These are phyloP conservation scores for Leptinotarsa defecta DNA, from an alignment of 1,140 invertebrate genomes.

Conservation along the genomic window DNA sequence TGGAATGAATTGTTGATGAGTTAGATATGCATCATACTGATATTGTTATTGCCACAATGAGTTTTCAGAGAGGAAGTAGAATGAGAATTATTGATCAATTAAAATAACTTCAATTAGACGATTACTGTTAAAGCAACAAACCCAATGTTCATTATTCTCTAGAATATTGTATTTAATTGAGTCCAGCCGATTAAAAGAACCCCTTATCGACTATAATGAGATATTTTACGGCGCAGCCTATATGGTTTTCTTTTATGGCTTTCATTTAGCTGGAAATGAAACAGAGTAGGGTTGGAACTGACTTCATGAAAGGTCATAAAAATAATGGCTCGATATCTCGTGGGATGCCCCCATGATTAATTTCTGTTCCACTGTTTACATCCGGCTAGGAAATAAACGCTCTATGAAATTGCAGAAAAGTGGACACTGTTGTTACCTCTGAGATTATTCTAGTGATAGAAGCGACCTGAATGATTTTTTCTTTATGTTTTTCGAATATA, in stretches of 20 bases:
- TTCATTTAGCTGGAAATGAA: slow-evolving; percentile 6
- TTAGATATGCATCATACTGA: no score
- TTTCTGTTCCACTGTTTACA: neutral
- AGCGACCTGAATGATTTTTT: no score
- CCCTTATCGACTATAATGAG: slow-evolving; percentile 5
- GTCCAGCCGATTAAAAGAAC: neutral
- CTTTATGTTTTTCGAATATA: no score
- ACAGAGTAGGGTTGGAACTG: neutral
- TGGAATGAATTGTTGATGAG: no score
- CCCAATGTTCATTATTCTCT: no score
- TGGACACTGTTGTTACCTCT: neutral
- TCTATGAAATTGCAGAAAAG: neutral
- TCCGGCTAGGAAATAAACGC: neutral
- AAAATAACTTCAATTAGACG: no score
- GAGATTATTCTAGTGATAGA: no score
- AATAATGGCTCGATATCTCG: neutral
- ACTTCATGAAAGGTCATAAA: neutral
- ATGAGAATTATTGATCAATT: no score
- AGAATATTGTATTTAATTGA: neutral
- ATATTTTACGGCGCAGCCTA: neutral
- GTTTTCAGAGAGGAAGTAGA: no score
- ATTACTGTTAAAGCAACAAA: no score
- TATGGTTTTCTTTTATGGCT: slow-evolving; percentile 3
- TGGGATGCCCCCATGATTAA: neutral
- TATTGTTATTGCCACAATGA: no score